phyloP scores from a whole-genome alignment of 2,888 invertebrate species.

The Anagyrus pseudococci region DNA sequence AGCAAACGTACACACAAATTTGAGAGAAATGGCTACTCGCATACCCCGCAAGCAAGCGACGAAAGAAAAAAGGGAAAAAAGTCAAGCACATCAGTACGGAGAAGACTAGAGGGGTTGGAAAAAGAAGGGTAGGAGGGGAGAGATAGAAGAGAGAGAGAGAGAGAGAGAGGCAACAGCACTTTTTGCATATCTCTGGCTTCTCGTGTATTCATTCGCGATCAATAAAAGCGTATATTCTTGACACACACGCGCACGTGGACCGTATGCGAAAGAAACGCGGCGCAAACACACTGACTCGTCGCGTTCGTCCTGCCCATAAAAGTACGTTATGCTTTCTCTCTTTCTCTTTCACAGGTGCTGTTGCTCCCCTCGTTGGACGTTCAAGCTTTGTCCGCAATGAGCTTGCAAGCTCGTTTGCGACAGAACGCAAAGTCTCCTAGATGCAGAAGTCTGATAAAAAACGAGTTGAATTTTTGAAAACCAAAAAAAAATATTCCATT shows the following conservation, averaged over 20 bases:
- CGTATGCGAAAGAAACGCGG: neutral
- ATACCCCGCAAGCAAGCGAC: constrained; percentile 7
- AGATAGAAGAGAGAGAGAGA: neutral
- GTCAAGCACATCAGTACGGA: neutral
- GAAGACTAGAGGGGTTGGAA: constrained; percentile 1
- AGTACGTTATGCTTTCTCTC: constrained; percentile 16
- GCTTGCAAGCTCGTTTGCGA: constrained; percentile 7
- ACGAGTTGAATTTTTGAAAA: too few species aligned
- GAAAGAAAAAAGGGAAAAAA: constrained; percentile 13
- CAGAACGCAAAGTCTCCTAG: too few species aligned
- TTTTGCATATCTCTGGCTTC: constrained; percentile 43
- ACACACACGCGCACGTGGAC: constrained; percentile 51
- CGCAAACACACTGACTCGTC: constrained; percentile 29
- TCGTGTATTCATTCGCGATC: constrained; percentile 54
- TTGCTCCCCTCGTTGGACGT: neutral
- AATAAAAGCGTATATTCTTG: constrained; percentile 58
- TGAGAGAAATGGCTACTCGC: constrained; percentile 2
- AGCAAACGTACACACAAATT: neutral
- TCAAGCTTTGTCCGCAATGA: constrained; percentile 17
- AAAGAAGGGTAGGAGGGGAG: neutral
- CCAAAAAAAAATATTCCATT: too few species aligned
- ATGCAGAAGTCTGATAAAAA: too few species aligned
- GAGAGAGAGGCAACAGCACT: constrained; percentile 18
- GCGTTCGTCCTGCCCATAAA: constrained; percentile 7
- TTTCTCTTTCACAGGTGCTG: constrained; percentile 6